phyloP scores from a whole-genome alignment of 1,140 invertebrate genomes.

The Trachymyrmex septentrionalis region DNA sequence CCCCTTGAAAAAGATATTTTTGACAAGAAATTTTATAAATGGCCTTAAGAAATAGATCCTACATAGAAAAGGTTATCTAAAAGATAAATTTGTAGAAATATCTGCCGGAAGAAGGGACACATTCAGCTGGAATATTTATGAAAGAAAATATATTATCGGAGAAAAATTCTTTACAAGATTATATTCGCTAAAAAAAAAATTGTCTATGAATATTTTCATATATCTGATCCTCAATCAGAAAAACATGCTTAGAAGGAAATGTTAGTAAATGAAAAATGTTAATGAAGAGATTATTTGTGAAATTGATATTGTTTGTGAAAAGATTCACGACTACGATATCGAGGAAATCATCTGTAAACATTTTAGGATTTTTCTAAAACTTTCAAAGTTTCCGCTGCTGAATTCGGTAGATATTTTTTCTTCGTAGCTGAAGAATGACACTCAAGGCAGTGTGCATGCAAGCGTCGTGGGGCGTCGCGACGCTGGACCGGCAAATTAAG shows the following conservation, averaged over 20 bases:
- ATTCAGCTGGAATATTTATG: not conserved
- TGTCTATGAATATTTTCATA: not conserved
- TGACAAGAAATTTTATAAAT: not conserved
- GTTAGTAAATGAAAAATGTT: not conserved
- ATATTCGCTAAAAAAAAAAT: not conserved
- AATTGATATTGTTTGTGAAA: not conserved
- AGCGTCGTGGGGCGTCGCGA: slow-evolving; percentile 31
- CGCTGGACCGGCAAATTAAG: slow-evolving; percentile 49
- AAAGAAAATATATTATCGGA: not conserved
- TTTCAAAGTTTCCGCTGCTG: not conserved
- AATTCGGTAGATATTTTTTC: too few species aligned
- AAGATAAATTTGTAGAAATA: not conserved
- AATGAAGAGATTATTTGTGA: not conserved
- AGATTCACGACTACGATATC: not conserved
- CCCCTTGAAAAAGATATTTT: not conserved
- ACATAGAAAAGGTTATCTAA: not conserved
- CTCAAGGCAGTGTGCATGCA: not conserved
- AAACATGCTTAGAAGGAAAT: not conserved
- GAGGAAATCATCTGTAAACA: not conserved
- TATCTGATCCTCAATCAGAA: not conserved
- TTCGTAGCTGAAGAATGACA: slow-evolving; percentile 37
- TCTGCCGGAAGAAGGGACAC: not conserved
- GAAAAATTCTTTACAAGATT: slow-evolving; percentile 5
- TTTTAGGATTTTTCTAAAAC: not conserved
- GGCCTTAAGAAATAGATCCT: not conserved